Percentiles rank a stretch among this genome's conserved stretches.
Conservation (phyloP, 2,888 invertebrate species). For the Trissoscelio sp. region DNA sequence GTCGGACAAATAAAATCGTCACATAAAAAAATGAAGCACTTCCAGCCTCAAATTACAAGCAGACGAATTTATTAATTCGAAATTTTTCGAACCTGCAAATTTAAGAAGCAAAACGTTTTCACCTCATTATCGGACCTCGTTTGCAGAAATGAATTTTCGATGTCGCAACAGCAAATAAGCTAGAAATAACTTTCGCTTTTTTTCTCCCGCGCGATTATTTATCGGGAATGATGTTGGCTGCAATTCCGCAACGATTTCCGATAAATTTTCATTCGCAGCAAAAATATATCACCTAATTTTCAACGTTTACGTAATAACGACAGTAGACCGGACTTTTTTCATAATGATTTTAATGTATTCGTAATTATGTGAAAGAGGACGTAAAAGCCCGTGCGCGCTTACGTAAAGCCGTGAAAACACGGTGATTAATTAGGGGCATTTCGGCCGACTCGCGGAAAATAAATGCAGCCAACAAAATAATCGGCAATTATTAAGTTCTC, state of each 20-base stretch:
- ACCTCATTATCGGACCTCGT: not conserved
- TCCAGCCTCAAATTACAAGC: too few relatives aligned
- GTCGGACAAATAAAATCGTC: too few relatives aligned
- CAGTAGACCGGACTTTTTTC: slow-evolving; percentile 7
- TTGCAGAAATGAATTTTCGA: slow-evolving; percentile 17
- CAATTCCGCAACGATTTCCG: not conserved
- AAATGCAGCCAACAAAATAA: not conserved
- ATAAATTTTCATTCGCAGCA: not conserved
- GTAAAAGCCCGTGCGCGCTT: not conserved
- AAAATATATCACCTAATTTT: not conserved
- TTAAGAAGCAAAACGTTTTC: slow-evolving; percentile 3
- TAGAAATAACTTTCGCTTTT: not conserved
- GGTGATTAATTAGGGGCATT: slow-evolving; percentile 12
- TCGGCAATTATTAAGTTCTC: not conserved
- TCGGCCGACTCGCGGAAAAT: not conserved
- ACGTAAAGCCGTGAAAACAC: slow-evolving; percentile 7
- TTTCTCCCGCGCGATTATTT: not conserved
- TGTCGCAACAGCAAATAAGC: slow-evolving; percentile 11
- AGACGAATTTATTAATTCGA: slow-evolving; percentile 4
- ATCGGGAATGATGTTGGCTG: slow-evolving; percentile 2
- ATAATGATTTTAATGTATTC: slow-evolving; percentile 8
- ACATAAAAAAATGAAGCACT: too few relatives aligned
- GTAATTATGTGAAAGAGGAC: slow-evolving; percentile 19
- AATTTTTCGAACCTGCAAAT: slow-evolving; percentile 1
- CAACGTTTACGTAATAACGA: slow-evolving; percentile 1